Percentiles rank a stretch among this genome's conserved stretches.
These are phyloP conservation scores for Macaria liturata DNA, from an alignment of 2,888 invertebrate genomes.

Conservation along the genomic window DNA sequence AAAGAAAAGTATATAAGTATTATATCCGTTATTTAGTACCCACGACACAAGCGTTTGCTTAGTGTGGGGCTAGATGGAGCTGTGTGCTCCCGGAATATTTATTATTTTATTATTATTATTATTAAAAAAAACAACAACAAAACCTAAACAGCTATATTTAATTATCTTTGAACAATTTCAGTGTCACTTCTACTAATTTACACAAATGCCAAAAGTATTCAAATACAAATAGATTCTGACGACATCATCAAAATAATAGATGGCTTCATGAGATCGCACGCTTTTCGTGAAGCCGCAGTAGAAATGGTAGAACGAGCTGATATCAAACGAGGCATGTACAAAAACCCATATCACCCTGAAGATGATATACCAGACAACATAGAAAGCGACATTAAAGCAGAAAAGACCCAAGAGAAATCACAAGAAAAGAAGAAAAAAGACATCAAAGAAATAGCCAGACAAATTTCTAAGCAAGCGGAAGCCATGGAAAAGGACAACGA, in stretches of 20 bases:
- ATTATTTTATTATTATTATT: too few relatives aligned
- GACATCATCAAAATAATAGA: constrained; percentile 42
- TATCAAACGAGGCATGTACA: constrained; percentile 27
- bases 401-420: neutral
- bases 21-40: too few relatives aligned
- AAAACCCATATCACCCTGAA: constrained; percentile 60
- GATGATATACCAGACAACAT: constrained; percentile 35
- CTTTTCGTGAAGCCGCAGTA: constrained; percentile 35
- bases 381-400: neutral
- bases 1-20: too few relatives aligned
- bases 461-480: neutral
- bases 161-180: constrained; percentile 4
- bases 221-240: constrained; percentile 47
- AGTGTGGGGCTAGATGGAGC: too few relatives aligned
- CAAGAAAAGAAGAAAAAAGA: constrained; percentile 1
- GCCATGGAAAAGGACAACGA: constrained; percentile 46
- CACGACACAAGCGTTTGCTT: too few relatives aligned
- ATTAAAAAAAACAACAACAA: too few relatives aligned
- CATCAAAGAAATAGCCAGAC: neutral
- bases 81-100: too few relatives aligned
- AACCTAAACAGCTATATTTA: neutral
- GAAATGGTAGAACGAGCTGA: constrained; percentile 34
- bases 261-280: constrained; percentile 31
- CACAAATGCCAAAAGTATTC: constrained; percentile 38
- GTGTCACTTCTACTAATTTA: constrained; percentile 11